A percentile compares a stretch with the other conserved stretches of the same genome.
These are phyloP conservation scores for Scarus forsteni DNA, from an alignment of 2,797 vertebrate species.

Conservation along the genomic window DNA sequence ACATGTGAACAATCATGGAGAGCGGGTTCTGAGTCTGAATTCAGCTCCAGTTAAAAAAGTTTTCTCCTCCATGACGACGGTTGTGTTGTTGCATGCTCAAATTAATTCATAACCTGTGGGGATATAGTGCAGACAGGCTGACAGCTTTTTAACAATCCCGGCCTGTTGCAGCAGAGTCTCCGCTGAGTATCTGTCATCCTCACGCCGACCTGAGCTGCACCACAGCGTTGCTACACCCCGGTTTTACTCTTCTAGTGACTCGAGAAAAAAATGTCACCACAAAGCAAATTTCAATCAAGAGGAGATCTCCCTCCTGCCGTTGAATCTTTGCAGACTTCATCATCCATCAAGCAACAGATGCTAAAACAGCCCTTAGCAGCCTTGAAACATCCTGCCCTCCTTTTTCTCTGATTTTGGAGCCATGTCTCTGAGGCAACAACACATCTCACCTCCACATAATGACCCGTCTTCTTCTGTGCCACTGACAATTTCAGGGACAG, in stretches of 20 bases:
- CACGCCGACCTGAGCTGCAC: conserved; percentile 29
- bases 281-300: conserved; percentile 28
- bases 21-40: not conserved
- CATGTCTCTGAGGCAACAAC: conserved; percentile 31
- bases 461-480: conserved; percentile 48
- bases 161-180: conserved; percentile 43
- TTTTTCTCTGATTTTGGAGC: conserved; percentile 50
- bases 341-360: conserved; percentile 40
- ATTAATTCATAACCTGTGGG: conserved; percentile 73
- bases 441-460: conserved; percentile 44
- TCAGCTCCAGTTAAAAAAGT: conserved; percentile 10
- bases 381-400: conserved; percentile 32
- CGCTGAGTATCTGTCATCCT: conserved; percentile 53
- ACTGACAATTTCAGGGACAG: conserved; percentile 54
- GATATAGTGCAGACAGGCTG: conserved; percentile 52
- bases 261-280: not conserved
- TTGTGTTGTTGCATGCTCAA: conserved; percentile 51
- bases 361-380: not conserved
- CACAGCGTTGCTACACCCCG: not conserved
- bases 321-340: not conserved
- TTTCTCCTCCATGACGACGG: conserved; percentile 30
- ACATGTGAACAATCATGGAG: not conserved
- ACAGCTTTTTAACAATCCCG: conserved; percentile 58
- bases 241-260: not conserved
- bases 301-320: conserved; percentile 8